Evolutionary conservation across 2,888 invertebrate species (phyloP).

Genomic region (Aleiodes testaceus): DNA sequence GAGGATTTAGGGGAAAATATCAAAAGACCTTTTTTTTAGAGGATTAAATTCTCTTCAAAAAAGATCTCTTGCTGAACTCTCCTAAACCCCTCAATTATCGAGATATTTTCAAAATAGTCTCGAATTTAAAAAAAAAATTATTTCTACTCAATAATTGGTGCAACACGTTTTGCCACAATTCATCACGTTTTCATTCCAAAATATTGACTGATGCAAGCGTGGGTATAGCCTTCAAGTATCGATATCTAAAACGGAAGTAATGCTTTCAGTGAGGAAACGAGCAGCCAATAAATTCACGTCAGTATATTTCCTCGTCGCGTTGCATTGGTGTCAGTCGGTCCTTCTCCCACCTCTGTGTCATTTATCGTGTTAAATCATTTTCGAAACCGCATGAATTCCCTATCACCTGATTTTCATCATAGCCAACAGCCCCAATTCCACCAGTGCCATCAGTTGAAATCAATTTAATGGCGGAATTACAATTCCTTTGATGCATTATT

Average conservation of each 20-base stretch:
- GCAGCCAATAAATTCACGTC: constrained; percentile 42
- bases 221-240: constrained; percentile 24
- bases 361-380: constrained; percentile 45
- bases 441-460: constrained; percentile 17
- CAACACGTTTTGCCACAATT: neutral
- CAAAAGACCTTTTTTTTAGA: too few relatives aligned
- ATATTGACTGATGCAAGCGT: constrained; percentile 11
- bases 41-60: too few relatives aligned
- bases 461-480: constrained; percentile 40
- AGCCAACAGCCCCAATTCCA: neutral
- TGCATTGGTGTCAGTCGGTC: constrained; percentile 21
- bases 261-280: constrained; percentile 44
- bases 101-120: constrained; percentile 20
- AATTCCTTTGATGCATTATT: constrained; percentile 35
- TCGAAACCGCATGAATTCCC: constrained; percentile 30
- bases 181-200: constrained; percentile 4
- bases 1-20: too few relatives aligned
- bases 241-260: constrained; percentile 40
- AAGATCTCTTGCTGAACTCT: too few relatives aligned
- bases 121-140: constrained; percentile 38
- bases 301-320: constrained; percentile 38
- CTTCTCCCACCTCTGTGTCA: constrained; percentile 29
- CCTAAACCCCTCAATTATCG: too few relatives aligned
- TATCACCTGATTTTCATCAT: constrained; percentile 1
- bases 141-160: constrained; percentile 17